Evolutionary conservation across 37 sponge, comb jelly and placozoan species (phyloP), one percentile per base, ranked within the genome.

Genomic region (Aphrocallistes beatrix): DNA sequence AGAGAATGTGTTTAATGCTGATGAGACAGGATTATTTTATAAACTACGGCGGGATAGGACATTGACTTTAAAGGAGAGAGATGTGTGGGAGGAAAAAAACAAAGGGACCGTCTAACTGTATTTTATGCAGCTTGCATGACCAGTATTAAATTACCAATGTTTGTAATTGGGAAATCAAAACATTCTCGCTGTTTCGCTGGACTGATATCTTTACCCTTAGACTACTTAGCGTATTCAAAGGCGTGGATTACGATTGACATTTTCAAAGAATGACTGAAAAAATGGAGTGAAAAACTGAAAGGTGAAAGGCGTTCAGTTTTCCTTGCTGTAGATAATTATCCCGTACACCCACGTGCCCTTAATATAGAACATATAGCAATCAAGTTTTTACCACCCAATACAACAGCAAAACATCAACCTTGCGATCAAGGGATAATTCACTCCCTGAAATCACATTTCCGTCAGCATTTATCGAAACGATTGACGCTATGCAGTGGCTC

Each of bases 331-430:
- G 85, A 85, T 34, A 85, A 85, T 40, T 85, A 38, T n/a, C 1
- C 60, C 37, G 51, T n/a, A 21, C 85, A 85, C 60, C 85, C 85
- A 85, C 42, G 1, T 9, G 37, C 9, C 84, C 48, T 83, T 13
- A 13, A 6, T 36, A 47, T 83, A 38, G 21, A 45, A 38, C 37
- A 82, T 30, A 83, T 39, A 28, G 23, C 1, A 1, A 1, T 83
- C 3, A 83, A 85, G 51, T 85, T 85, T 37, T 36, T 85, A 1
- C 60, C 85, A 36, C 85, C 85, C 1, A 85, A 85, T 40, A 85
- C 84, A 21, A 83, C 84, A 21, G 3, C 84, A 39, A 83, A 83
- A 39, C 23, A 47, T 1, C 85, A 85, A 36, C 85, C 85, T 8
- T 51, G 51, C 23, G 85, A 85, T 51, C 60, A 50, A 23, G 85